Evolutionary conservation across 2,888 invertebrate species (phyloP).

Genomic region (Andrena dorsata): DNA sequence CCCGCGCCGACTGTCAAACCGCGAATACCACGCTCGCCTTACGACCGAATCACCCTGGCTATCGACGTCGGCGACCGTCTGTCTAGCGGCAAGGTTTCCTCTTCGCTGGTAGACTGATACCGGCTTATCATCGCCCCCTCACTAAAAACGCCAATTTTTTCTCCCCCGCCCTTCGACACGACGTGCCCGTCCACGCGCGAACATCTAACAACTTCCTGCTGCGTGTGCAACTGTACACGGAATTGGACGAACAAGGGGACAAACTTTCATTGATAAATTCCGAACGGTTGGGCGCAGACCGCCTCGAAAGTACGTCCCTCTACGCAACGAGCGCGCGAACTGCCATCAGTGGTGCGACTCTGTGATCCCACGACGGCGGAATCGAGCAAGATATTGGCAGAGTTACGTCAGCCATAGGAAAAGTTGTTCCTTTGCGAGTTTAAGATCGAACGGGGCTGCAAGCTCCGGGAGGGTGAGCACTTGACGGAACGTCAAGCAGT

Average conservation of each 20-base stretch:
- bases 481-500: not conserved
- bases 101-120: constrained; percentile 60
- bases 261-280: constrained; percentile 25
- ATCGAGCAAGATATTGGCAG: constrained; percentile 4
- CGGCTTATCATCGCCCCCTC: constrained; percentile 63
- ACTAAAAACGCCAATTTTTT: constrained; percentile 58
- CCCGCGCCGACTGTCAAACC: constrained; percentile 44
- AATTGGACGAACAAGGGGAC: not conserved
- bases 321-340: not conserved
- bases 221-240: not conserved
- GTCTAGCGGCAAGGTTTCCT: constrained; percentile 78
- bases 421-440: not conserved
- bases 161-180: constrained; percentile 37
- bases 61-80: constrained; percentile 78
- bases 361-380: not conserved
- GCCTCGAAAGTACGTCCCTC: not conserved
- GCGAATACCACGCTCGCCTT: constrained; percentile 45
- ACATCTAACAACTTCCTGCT: constrained; percentile 24
- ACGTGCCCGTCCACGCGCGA: constrained; percentile 24
- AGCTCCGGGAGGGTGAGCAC: not conserved
- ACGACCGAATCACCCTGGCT: constrained; percentile 54
- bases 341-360: not conserved
- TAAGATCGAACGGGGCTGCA: too few relatives aligned
- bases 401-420: constrained; percentile 8
- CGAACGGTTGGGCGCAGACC: too few relatives aligned